phyloP scores from a whole-genome alignment of 2,113 vertebrate species.

The Hymenochirus boettgeri region DNA sequence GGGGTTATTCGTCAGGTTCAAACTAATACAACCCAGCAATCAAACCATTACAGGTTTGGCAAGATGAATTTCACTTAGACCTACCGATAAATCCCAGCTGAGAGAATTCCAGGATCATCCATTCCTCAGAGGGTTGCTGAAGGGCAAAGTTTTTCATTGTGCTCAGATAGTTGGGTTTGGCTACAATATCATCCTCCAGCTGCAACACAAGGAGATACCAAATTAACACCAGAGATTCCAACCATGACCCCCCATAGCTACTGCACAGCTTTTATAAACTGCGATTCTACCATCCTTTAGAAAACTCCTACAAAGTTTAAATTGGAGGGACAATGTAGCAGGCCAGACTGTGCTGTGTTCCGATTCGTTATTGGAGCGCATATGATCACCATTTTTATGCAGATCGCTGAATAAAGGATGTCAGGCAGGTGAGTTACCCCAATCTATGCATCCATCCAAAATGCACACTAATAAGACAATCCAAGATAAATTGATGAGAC shows the following conservation, averaged over 20 bases:
- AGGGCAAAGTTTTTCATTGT: constrained; percentile 98
- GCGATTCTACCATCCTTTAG: neutral
- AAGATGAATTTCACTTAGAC: neutral
- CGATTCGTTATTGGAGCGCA: too few species aligned
- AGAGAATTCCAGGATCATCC: constrained; percentile 98
- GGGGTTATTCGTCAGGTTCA: too few species aligned
- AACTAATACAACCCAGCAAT: neutral
- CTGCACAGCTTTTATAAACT: neutral
- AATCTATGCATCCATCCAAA: too few species aligned
- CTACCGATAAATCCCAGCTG: constrained; percentile 96
- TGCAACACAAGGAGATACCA: constrained; percentile 51
- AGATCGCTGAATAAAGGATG: too few species aligned
- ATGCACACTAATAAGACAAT: too few species aligned
- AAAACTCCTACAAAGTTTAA: too few species aligned
- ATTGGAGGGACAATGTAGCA: too few species aligned
- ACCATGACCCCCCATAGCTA: neutral
- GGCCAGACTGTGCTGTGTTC: too few species aligned
- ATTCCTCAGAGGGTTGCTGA: constrained; percentile 94
- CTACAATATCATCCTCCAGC: constrained; percentile 96
- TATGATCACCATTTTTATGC: too few species aligned
- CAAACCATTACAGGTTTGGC: neutral
- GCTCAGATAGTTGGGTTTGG: constrained; percentile 95
- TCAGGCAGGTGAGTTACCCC: too few species aligned
- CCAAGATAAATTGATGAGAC: too few species aligned
- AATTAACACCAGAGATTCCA: neutral